Base-by-base conservation (phyloP, 2,797 vertebrate species). In the Perdix hodgsoniae region DNA sequence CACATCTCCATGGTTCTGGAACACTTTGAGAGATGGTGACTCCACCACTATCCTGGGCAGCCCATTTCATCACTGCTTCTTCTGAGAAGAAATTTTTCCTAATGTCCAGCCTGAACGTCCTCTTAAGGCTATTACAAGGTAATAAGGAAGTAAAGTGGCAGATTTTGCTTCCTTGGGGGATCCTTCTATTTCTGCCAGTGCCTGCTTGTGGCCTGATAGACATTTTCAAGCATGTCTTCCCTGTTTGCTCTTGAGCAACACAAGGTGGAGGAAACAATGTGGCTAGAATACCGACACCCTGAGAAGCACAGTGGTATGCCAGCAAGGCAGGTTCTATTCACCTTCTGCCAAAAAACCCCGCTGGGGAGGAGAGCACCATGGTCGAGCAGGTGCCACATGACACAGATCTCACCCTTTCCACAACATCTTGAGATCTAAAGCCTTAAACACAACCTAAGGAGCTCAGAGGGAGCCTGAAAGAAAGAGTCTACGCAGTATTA, bases 321-420 rank as follows among this genome's bases (percentile, higher is more conserved):
- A 69, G 31, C 2, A 2, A 39, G 49, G 47, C 3, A 1, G 93
- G 79, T 64, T 37, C 50, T 0, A 0, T 31, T 37, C 0, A 0
- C 84, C 49, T 54, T 21, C 76, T 11, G 50, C 31, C 44, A 5
- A 4, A 60, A 54, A 40, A 4, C n/a, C 44, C 37, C 9, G 0
- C 24, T 50, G 3, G 18, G 42, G 44, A 22, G 1, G 27, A 33
- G 35, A 33, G n/a, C 56, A 4, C 33, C 2, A 0, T 0, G 1
- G 59, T 64, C 1, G 0, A 56, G 76, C 24, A 6, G 85, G 78
- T 31, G 2, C 11, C 40, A 1, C 0, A 6, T 24, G 63, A 31
- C 1, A 3, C 49, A 44, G 6, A 39, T 5, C 66, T 17, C 4
- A 4, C 10, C 39, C n/a, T 61, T 79, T 65, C 71, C 4, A 3